Percentiles rank a stretch among this genome's conserved stretches.
Conservation (phyloP, 2,797 vertebrate genomes). For the Pristis pectinata region DNA sequence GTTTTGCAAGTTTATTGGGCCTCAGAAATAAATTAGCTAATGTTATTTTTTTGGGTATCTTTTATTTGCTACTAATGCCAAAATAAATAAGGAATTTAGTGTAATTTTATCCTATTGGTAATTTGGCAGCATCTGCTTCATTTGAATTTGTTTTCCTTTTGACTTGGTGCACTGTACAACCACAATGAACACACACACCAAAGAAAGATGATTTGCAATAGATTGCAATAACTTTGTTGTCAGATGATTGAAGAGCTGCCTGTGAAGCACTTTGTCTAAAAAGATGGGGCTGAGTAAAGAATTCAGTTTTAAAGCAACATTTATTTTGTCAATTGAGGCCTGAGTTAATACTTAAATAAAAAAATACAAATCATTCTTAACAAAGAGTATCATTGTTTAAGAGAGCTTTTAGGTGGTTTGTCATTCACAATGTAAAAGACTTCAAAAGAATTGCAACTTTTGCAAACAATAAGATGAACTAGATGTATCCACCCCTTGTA, state of each 20-base stretch:
- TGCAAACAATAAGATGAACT: slow-evolving; percentile 5
- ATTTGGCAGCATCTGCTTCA: background rate
- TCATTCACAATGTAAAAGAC: background rate
- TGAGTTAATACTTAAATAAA: background rate
- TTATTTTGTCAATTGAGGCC: background rate
- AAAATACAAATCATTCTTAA: background rate
- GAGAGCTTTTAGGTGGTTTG: background rate
- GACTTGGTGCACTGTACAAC: background rate
- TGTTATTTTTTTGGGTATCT: background rate
- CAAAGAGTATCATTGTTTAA: background rate
- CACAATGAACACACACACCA: background rate
- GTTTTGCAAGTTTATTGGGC: background rate
- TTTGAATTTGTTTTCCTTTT: background rate
- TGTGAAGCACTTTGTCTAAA: background rate
- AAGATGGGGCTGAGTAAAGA: background rate
- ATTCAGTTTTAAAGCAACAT: background rate
- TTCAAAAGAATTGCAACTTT: no score
- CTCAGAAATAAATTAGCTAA: background rate
- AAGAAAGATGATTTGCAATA: background rate
- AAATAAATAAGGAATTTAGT: background rate
- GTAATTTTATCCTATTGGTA: background rate
- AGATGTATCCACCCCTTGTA: background rate
- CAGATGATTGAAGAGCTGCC: background rate
- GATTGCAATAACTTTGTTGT: background rate
- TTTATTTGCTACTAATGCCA: background rate